Evolutionary conservation across 2,888 invertebrate genomes (phyloP), one percentile per base, ranked within the genome.

Genomic region (Halocaridina rubra): DNA sequence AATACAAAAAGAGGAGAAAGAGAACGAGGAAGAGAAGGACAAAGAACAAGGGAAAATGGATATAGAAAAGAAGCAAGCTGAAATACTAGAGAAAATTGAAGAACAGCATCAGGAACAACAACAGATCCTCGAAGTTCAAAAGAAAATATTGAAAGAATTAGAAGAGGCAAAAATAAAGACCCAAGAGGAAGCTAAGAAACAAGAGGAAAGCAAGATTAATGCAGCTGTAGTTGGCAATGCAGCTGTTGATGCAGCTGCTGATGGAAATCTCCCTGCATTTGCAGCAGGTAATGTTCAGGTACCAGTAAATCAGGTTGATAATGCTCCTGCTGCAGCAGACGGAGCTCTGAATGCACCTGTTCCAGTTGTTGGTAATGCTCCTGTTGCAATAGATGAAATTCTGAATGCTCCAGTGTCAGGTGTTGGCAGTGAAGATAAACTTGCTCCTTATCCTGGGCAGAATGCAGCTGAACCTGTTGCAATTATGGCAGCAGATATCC

Each of bases 51-150:
- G 75, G 3, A 78, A 61, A 39, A 82, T 76, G 19, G 64, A 71
- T 4, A 71, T 81, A 13, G 81, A 86, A 30, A 53, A 64, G 24
- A 85, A 87, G 67, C 85, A 88, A 59, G 87, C 80, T 39, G 75
- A 77, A 22, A 24, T 88, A 29, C 75, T 88, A 46, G 39, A 88
- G 61, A 82, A 87, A 59, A 87, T 88, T 57, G 86, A 87, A 67
- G 85, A 80, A 33, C 87, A 87, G 74, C 81, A 87, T 46, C 77
- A 86, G 59, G 86, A 87, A 53, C 88, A 88, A 74, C 76, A 87
- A 72, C 57, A 84, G 39, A 79, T 88, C 53, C 71, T 88, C 1
- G 86, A 82, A 10, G 86, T 86, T 53, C 85, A 87, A 78, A 88
- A 88, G 57, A 76, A 86, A 71, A 80, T 88, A 30, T 84, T 88